phyloP scores from a whole-genome alignment of 1,140 invertebrate genomes.

The Caenorhabditis brenneri region DNA sequence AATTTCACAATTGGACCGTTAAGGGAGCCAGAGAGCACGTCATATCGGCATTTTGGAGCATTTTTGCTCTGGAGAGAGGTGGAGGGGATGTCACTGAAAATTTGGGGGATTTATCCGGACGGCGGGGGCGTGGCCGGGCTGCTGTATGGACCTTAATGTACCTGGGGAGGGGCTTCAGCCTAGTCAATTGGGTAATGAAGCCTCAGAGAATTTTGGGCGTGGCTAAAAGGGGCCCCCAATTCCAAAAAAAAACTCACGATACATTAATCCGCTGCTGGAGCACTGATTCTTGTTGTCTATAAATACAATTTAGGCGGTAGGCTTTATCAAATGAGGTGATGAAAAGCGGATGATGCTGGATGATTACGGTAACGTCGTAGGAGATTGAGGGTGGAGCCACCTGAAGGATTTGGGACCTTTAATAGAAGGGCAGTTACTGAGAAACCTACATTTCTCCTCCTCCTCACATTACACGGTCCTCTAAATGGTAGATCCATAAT shows the following conservation, averaged over 20 bases:
- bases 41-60: conserved; percentile 51
- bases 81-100: conserved; percentile 38
- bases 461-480: conserved; percentile 20
- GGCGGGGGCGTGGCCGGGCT: too few relatives aligned
- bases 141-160: too few relatives aligned
- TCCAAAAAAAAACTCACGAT: conserved; percentile 7
- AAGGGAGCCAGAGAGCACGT: conserved; percentile 49
- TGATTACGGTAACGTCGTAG: conserved; percentile 53
- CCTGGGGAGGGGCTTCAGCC: too few relatives aligned
- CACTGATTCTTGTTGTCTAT: conserved; percentile 48
- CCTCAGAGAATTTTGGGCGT: too few relatives aligned
- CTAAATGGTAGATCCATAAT: conserved; percentile 38
- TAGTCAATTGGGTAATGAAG: too few relatives aligned
- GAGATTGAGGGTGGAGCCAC: conserved; percentile 45
- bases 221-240: too few relatives aligned
- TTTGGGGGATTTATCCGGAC: too few relatives aligned
- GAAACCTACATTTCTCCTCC: conserved; percentile 20
- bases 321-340: conserved; percentile 56
- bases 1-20: conserved; percentile 49
- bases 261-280: conserved; percentile 53
- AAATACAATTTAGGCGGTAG: conserved; percentile 56
- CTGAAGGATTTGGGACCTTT: conserved; percentile 24
- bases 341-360: conserved; percentile 54
- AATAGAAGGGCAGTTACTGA: background rate
- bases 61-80: conserved; percentile 41